A percentile compares a stretch with the other conserved stretches of the same genome.
Evolutionary conservation across 2,888 invertebrate genomes (phyloP).

Genomic region (Hyalella azteca): DNA sequence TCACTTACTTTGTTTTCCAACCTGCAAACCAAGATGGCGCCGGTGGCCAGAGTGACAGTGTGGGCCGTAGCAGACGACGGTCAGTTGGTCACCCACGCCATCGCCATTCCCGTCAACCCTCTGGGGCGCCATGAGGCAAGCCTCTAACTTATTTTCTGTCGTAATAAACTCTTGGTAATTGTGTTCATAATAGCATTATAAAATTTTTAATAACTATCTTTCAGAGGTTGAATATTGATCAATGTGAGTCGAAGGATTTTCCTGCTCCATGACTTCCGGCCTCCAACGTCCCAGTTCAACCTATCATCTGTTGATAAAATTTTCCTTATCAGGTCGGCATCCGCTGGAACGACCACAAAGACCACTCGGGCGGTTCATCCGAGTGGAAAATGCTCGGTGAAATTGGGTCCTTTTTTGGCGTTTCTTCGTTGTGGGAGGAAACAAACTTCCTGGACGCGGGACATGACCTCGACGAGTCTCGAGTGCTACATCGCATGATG

Average conservation of each 20-base stretch:
- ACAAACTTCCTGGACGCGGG: slow-evolving; percentile 61
- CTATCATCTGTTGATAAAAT: too few species aligned
- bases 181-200: too few species aligned
- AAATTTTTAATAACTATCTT: too few species aligned
- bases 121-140: slow-evolving; percentile 65
- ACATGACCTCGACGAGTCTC: slow-evolving; percentile 63
- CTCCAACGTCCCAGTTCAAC: too few species aligned
- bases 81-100: slow-evolving; percentile 66
- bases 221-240: too few species aligned
- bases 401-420: slow-evolving; percentile 67
- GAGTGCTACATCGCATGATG: slow-evolving; percentile 61
- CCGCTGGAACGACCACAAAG: slow-evolving; percentile 67
- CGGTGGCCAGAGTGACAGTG: slow-evolving; percentile 64
- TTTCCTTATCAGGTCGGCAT: slow-evolving; percentile 64
- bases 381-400: slow-evolving; percentile 66
- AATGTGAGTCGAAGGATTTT: too few species aligned
- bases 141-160: too few species aligned
- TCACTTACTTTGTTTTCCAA: too few species aligned
- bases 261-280: too few species aligned
- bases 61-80: slow-evolving; percentile 65
- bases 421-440: slow-evolving; percentile 63
- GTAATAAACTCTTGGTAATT: too few species aligned
- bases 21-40: slow-evolving; percentile 68
- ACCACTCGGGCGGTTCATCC: slow-evolving; percentile 66
- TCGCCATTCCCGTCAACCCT: slow-evolving; percentile 67